Evolutionary conservation across 2,113 vertebrate genomes (phyloP).

Genomic region (Nannobrachium achirus): DNA sequence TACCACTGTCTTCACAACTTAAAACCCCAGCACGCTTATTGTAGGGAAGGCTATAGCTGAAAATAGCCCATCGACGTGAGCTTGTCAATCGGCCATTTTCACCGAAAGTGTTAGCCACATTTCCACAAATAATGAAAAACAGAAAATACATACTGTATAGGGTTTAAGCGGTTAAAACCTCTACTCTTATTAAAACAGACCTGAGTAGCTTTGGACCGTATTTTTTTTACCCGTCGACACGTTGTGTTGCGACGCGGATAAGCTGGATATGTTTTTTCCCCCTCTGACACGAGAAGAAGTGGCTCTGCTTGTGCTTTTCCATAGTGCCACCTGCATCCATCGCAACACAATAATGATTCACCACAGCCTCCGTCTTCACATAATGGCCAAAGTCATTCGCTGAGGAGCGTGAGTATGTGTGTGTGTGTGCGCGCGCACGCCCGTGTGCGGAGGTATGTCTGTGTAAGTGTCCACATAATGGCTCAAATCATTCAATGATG

Average conservation of each 20-base stretch:
- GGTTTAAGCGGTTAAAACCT: neutral
- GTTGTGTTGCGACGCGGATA: no score
- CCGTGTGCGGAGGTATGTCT: neutral
- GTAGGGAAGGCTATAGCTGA: no score
- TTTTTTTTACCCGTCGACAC: neutral
- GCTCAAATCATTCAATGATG: no score
- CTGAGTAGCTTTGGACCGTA: neutral
- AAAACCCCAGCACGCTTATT: no score
- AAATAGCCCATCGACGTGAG: neutral
- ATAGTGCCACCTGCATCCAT: no score
- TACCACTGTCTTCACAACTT: no score
- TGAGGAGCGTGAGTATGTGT: neutral
- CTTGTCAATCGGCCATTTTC: neutral
- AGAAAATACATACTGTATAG: neutral
- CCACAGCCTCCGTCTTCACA: neutral
- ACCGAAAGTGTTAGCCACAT: no score
- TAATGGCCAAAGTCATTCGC: constrained; percentile 22
- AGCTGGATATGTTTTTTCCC: no score
- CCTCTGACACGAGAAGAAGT: no score
- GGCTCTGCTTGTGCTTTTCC: no score
- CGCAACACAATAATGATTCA: constrained; percentile 49
- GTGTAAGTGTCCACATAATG: neutral
- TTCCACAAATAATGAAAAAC: neutral
- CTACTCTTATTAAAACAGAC: neutral
- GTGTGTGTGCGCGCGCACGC: neutral